Conservation (phyloP, 2,888 invertebrate species). For the Plagodis dolabraria region DNA sequence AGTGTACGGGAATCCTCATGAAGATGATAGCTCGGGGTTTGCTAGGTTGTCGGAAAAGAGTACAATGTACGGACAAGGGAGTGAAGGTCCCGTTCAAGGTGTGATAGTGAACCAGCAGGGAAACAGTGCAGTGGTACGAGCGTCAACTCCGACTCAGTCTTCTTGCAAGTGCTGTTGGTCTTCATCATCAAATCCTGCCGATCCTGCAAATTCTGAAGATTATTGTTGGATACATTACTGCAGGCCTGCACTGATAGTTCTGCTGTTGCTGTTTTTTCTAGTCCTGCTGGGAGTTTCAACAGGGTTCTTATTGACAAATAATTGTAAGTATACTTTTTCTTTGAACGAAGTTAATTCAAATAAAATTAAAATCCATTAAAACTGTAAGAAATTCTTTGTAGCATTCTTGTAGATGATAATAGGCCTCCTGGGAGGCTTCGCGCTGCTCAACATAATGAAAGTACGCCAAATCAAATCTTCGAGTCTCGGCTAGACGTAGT, state of each 20-base stretch:
- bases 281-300: constrained; percentile 83
- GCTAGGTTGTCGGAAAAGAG: constrained; percentile 73
- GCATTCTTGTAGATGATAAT: too few species aligned
- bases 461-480: too few species aligned
- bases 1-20: constrained; percentile 79
- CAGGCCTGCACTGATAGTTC: constrained; percentile 80
- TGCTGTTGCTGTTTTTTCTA: constrained; percentile 82
- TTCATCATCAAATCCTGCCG: constrained; percentile 53
- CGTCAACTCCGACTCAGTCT: constrained; percentile 54
- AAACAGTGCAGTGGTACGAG: constrained; percentile 77
- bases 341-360: not conserved
- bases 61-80: constrained; percentile 70
- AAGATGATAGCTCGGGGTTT: constrained; percentile 80
- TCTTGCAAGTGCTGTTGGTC: constrained; percentile 74
- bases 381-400: too few species aligned
- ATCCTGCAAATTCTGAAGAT: constrained; percentile 75
- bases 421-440: too few species aligned
- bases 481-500: too few species aligned
- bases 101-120: constrained; percentile 83
- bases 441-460: too few species aligned
- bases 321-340: constrained; percentile 74
- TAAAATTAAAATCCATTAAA: too few species aligned
- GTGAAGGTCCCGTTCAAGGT: constrained; percentile 78
- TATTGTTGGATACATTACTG: constrained; percentile 84
- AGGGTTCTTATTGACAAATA: constrained; percentile 84